phyloP scores from a whole-genome alignment of 2,113 vertebrate genomes.

The Mellivora capensis region DNA sequence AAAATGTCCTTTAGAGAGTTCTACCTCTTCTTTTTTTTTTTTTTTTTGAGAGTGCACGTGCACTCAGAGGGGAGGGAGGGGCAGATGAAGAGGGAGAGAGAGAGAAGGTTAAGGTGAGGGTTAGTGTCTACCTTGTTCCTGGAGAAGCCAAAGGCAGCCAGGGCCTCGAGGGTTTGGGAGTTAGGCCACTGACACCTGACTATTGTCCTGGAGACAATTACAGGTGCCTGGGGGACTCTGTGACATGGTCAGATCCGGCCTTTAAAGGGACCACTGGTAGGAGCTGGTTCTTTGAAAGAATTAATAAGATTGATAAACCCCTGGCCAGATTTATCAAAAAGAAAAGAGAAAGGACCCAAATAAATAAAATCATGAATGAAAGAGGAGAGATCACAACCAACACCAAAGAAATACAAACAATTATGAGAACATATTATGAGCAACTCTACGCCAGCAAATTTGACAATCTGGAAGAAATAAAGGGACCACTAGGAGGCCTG shows the following conservation, averaged over 20 bases:
- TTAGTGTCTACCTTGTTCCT: fast-evolving
- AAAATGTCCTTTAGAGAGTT: background rate
- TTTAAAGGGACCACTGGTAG: background rate
- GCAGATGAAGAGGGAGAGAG: background rate
- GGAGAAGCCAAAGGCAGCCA: background rate
- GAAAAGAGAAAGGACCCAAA: too few relatives aligned
- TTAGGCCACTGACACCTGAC: background rate
- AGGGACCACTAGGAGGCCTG: background rate
- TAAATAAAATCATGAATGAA: too few relatives aligned
- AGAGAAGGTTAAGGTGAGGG: background rate
- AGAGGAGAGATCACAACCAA: too few relatives aligned
- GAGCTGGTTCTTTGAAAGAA: too few relatives aligned
- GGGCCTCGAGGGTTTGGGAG: background rate
- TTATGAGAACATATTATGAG: too few relatives aligned
- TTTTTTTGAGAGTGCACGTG: background rate
- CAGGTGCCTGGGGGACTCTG: background rate
- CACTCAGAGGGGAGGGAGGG: background rate
- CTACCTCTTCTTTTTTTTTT: background rate
- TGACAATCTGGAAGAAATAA: background rate
- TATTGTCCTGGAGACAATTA: background rate
- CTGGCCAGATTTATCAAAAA: too few relatives aligned
- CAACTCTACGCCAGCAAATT: too few relatives aligned
- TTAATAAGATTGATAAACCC: too few relatives aligned
- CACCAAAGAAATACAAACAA: too few relatives aligned
- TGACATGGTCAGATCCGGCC: background rate